Base-by-base conservation (phyloP, 2,797 vertebrate species). In the Mormyrops boulengeri region DNA sequence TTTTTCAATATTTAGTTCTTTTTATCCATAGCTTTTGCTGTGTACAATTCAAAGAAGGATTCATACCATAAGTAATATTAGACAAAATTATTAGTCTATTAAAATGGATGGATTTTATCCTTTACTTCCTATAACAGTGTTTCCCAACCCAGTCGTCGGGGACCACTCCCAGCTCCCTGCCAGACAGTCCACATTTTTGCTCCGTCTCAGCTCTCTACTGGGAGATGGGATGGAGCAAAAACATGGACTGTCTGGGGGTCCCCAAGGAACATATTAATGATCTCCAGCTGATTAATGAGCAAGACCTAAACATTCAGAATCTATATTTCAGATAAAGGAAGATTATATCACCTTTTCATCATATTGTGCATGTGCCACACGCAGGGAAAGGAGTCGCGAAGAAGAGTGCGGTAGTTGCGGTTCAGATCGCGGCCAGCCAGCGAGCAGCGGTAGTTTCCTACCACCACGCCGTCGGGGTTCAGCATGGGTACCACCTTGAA, bases 401-500 rank as follows among this genome's bases (percentile, higher is more conserved):
- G 94, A 0, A 92, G 22, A 0, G 95, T 97, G 53, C 94, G 93
- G 47, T 98, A 99, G 88, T 97, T 97, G 82, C 98, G 95, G 94
- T 99, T 99, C 90, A 98, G 96, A 91, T 99, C 98, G 0, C 95
- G 94, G 73, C 98, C 98, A 0, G 96, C 94, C 92, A 99, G 90
- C 0, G 98, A 99, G 92, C 98, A 99, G 85, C 98, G 96, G 53
- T 97, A 98, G 91, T 99, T 99, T 0, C 98, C 98, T 88, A 98
- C 98, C 38, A 99, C 95, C 49, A 99, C 98, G 0, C 98, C 98
- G 0, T 99, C 98, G 0, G 98, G 98, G 90, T 99, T 99, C 90
- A 99, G 94, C 98, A 99, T 99, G 0, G 98, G 98, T 73, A 99
- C 95, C 92, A 98, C 97, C 94, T 98, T 98, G 93, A 99, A 99